Evolutionary conservation across 2,888 invertebrate genomes (phyloP).

Genomic region (Drosophila lacicola): DNA sequence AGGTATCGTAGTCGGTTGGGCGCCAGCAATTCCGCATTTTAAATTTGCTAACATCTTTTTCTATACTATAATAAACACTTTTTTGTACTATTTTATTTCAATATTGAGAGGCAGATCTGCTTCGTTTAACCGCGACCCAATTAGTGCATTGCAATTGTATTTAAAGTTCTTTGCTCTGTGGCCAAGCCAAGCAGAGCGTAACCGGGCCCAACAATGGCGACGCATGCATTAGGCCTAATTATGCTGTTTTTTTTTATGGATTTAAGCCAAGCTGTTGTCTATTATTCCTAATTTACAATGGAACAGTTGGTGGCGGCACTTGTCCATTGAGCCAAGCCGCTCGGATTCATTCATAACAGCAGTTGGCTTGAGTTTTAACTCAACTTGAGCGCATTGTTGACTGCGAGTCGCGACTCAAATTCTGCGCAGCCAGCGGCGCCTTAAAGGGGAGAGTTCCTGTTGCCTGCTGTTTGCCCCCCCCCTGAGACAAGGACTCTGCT

Average conservation of each 20-base stretch:
- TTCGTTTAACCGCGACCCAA: conserved; percentile 1
- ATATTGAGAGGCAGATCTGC: neutral
- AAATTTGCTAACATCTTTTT: neutral
- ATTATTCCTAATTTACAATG: conserved; percentile 34
- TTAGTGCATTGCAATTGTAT: conserved; percentile 9
- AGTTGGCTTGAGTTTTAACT: conserved; percentile 22
- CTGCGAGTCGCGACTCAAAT: conserved; percentile 5
- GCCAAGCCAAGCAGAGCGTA: conserved; percentile 15
- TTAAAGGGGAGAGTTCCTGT: neutral
- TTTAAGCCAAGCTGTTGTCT: conserved; percentile 26
- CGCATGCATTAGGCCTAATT: conserved; percentile 40
- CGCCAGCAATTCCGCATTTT: neutral
- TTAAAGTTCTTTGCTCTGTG: neutral
- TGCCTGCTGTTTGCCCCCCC: neutral
- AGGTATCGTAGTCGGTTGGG: neutral
- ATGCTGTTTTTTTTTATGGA: conserved; percentile 24
- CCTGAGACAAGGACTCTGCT: conserved; percentile 7
- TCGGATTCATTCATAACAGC: conserved; percentile 40
- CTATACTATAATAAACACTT: neutral
- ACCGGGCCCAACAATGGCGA: conserved; percentile 22
- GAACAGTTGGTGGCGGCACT: conserved; percentile 21
- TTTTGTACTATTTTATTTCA: neutral
- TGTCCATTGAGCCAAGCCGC: conserved; percentile 9
- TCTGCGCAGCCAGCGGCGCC: conserved; percentile 35
- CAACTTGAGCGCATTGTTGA: conserved; percentile 25